These are phyloP conservation scores for Drosophila niveifrons DNA, from an alignment of 2,888 invertebrate genomes.

Conservation along the genomic window DNA sequence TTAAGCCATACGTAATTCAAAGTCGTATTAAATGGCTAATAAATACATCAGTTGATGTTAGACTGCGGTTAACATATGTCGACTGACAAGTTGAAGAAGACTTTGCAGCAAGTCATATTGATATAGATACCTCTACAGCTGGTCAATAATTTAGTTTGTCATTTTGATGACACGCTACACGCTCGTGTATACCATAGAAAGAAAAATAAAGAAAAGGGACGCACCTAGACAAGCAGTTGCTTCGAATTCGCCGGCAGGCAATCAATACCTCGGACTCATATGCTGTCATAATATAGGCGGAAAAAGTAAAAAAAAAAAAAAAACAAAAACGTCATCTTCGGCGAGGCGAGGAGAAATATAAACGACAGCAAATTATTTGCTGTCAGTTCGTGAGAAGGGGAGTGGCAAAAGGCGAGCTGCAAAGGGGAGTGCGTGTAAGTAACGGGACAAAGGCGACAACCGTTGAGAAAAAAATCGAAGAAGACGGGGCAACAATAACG, in stretches of 20 bases:
- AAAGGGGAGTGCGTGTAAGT: constrained; percentile 49
- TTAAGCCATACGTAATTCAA: neutral
- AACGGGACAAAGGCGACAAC: constrained; percentile 48
- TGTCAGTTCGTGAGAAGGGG: constrained; percentile 53
- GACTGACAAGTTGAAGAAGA: neutral
- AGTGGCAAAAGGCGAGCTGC: constrained; percentile 20
- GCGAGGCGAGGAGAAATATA: constrained; percentile 43
- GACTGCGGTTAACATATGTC: neutral
- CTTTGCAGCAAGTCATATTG: neutral
- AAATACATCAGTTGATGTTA: neutral
- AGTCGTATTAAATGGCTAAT: neutral
- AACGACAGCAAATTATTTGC: constrained; percentile 68
- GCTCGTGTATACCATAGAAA: neutral
- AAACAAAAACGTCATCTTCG: constrained; percentile 36
- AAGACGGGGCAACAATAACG: constrained; percentile 4
- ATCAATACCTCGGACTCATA: constrained; percentile 42
- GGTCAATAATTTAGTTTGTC: constrained; percentile 47
- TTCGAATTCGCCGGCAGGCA: constrained; percentile 11
- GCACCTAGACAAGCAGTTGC: constrained; percentile 27
- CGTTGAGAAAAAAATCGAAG: constrained; percentile 3
- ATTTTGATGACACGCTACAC: constrained; percentile 43
- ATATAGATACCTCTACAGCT: neutral
- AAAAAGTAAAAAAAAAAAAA: constrained; percentile 1
- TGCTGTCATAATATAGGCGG: constrained; percentile 41
- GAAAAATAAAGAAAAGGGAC: constrained; percentile 19